Evolutionary conservation across 2,888 invertebrate species (phyloP).

Genomic region (Pseudoips prasinana): DNA sequence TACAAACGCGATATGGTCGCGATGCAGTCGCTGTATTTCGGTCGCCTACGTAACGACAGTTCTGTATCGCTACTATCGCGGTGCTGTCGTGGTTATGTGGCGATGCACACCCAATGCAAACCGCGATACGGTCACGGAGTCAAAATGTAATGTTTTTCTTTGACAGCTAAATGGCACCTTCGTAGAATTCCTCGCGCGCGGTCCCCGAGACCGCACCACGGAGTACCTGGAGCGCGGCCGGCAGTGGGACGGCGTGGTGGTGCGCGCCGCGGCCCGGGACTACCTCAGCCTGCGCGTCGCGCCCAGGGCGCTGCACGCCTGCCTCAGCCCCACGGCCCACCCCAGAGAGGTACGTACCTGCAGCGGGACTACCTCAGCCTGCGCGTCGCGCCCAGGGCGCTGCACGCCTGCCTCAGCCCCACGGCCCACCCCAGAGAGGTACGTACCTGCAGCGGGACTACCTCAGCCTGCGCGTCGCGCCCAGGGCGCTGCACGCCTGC

Average conservation of each 20-base stretch:
- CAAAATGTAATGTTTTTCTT: too few relatives aligned
- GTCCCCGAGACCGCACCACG: slow-evolving; percentile 84
- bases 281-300: slow-evolving; percentile 83
- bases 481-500: slow-evolving; percentile 87
- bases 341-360: slow-evolving; percentile 85
- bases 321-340: slow-evolving; percentile 88
- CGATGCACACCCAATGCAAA: too few relatives aligned
- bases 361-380: slow-evolving; percentile 86
- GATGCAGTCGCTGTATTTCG: too few relatives aligned
- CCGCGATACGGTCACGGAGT: too few relatives aligned
- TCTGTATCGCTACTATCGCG: too few relatives aligned
- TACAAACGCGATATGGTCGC: too few relatives aligned
- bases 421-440: slow-evolving; percentile 89
- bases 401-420: slow-evolving; percentile 91
- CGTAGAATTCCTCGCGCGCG: slow-evolving; percentile 84
- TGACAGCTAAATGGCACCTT: slow-evolving; percentile 86
- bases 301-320: slow-evolving; percentile 86
- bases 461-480: slow-evolving; percentile 80
- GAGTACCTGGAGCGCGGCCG: slow-evolving; percentile 87
- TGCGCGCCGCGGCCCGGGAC: slow-evolving; percentile 90
- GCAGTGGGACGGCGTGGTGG: slow-evolving; percentile 88
- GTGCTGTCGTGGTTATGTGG: too few relatives aligned
- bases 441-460: slow-evolving; percentile 80
- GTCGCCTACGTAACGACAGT: too few relatives aligned
- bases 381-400: slow-evolving; percentile 69